phyloP scores from a whole-genome alignment of 2,113 vertebrate species.

The Malurus elegans region DNA sequence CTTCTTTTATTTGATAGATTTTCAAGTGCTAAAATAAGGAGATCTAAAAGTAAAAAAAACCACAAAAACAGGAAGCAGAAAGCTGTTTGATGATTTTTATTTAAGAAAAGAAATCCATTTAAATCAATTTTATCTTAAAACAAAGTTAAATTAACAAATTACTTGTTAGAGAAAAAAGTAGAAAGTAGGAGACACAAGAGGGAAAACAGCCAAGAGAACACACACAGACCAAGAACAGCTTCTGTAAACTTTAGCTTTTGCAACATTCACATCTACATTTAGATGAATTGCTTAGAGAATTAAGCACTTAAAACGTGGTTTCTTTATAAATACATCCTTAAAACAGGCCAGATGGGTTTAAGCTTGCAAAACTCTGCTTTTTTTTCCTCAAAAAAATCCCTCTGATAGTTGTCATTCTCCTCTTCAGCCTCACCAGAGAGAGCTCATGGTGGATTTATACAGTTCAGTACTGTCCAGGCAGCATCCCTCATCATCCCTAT shows the following conservation, averaged over 20 bases:
- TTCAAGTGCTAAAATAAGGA: not conserved
- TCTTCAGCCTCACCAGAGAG: not conserved
- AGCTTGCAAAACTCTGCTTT: fast-evolving
- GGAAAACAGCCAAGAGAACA: not conserved
- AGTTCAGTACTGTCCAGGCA: not conserved
- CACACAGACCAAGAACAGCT: not conserved
- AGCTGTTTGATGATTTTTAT: not conserved
- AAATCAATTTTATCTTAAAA: not conserved
- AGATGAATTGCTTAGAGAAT: not conserved
- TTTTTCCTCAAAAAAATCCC: not conserved
- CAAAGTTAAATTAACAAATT: not conserved
- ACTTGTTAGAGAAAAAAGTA: not conserved
- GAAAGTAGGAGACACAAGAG: not conserved
- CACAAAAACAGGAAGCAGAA: not conserved
- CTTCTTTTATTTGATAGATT: not conserved
- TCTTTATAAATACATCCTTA: not conserved
- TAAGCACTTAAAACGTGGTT: not conserved
- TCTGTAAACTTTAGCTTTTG: not conserved
- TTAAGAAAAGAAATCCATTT: not conserved
- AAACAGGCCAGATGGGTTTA: not conserved
- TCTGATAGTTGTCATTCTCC: not conserved
- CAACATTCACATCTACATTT: not conserved
- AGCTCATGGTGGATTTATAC: not conserved
- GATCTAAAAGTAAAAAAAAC: not conserved
- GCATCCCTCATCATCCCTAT: not conserved